A percentile compares a stretch with the other conserved stretches of the same genome.
Conservation (phyloP, 2,888 invertebrate genomes). For the Epirrhoe alternata region DNA sequence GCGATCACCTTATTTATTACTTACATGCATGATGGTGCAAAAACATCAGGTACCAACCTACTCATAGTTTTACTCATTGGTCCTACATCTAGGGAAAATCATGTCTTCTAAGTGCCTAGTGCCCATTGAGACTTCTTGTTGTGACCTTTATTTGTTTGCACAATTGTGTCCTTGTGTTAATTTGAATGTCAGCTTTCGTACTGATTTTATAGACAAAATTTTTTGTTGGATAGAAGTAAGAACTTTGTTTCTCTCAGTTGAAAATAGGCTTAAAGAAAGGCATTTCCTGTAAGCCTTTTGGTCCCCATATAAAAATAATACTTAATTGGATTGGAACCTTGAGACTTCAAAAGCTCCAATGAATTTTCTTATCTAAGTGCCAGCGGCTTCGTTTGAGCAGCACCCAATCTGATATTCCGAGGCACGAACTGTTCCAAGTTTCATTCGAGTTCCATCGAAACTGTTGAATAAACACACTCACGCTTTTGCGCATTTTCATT, state of each 20-base stretch:
- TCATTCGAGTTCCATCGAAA: neutral
- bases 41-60: neutral
- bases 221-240: too few relatives aligned
- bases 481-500: neutral
- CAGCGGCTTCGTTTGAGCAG: neutral
- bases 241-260: too few relatives aligned
- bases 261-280: too few relatives aligned
- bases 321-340: neutral
- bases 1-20: neutral
- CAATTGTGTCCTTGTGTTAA: constrained; percentile 4
- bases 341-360: neutral
- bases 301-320: neutral
- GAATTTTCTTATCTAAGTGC: neutral
- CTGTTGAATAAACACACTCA: neutral
- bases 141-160: neutral
- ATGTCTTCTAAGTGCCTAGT: neutral
- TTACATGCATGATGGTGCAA: neutral
- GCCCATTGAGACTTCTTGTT: neutral
- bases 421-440: neutral
- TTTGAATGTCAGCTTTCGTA: constrained; percentile 4
- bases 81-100: neutral
- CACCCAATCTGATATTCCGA: neutral
- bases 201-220: too few relatives aligned
- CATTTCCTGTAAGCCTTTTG: too few relatives aligned
- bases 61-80: too few relatives aligned